Evolutionary conservation across 2,797 vertebrate genomes (phyloP).

Genomic region (Amphiprion clarkii): DNA sequence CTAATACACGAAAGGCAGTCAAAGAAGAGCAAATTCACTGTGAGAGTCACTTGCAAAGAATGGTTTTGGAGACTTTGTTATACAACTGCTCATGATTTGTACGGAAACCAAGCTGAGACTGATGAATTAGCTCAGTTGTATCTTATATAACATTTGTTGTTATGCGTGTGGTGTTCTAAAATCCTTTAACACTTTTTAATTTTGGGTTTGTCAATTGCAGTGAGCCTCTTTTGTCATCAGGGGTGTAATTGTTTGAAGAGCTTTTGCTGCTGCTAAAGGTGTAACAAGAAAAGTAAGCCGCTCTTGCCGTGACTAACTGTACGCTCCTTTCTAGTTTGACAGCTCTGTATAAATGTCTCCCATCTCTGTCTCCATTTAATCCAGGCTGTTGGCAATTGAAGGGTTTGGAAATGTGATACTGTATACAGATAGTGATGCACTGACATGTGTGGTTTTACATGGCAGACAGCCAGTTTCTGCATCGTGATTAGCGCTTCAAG

Average conservation of each 20-base stretch:
- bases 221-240: slow-evolving; percentile 37
- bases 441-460: neutral
- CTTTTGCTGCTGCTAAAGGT: slow-evolving; percentile 29
- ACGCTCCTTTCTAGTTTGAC: slow-evolving; percentile 35
- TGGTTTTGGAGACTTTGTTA: neutral
- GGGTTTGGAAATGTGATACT: slow-evolving; percentile 12
- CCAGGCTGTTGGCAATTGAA: slow-evolving; percentile 8
- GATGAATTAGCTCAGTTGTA: slow-evolving; percentile 5
- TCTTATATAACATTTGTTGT: slow-evolving; percentile 50
- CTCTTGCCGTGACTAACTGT: slow-evolving; percentile 25
- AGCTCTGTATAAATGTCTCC: slow-evolving; percentile 23
- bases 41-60: neutral
- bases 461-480: slow-evolving; percentile 14
- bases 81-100: neutral
- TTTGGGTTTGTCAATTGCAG: slow-evolving; percentile 33
- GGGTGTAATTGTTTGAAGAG: slow-evolving; percentile 47
- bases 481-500: neutral
- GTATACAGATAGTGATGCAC: neutral
- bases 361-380: slow-evolving; percentile 33
- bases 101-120: slow-evolving; percentile 13
- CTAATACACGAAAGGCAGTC: neutral
- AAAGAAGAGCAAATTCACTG: neutral
- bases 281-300: slow-evolving; percentile 20
- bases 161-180: slow-evolving; percentile 33
- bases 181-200: slow-evolving; percentile 33